Percentiles rank a stretch among this genome's conserved stretches.
Evolutionary conservation across 1,140 invertebrate species (phyloP).

Genomic region (Aphaenogaster floridana): DNA sequence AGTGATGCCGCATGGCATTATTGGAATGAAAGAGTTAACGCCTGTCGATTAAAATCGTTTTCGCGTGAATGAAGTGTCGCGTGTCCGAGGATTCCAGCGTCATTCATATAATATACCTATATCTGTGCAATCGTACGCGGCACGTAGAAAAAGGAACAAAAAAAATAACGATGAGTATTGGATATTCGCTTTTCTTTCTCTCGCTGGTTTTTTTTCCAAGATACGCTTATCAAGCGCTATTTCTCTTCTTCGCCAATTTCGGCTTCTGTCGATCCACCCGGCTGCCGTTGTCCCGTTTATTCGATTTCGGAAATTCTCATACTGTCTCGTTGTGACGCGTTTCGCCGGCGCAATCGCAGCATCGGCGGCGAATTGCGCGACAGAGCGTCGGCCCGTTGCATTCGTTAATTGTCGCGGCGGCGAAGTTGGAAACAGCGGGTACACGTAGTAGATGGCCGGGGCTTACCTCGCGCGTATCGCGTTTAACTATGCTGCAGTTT

Average conservation of each 20-base stretch:
- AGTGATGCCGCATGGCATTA: not conserved
- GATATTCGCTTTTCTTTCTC: not conserved
- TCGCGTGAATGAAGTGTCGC: not conserved
- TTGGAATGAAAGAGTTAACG: not conserved
- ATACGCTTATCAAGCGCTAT: slow-evolving; percentile 25
- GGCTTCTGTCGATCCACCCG: slow-evolving; percentile 20
- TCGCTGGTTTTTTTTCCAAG: not conserved
- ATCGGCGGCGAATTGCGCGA: slow-evolving; percentile 42
- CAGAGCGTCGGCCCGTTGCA: slow-evolving; percentile 17
- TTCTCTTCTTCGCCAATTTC: slow-evolving; percentile 44
- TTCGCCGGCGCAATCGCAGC: slow-evolving; percentile 35
- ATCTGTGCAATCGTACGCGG: not conserved
- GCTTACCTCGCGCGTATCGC: slow-evolving; percentile 49
- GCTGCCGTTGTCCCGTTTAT: slow-evolving; percentile 23
- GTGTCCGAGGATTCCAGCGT: not conserved
- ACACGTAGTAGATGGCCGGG: slow-evolving; percentile 35
- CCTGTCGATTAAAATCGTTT: not conserved
- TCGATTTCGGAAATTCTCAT: slow-evolving; percentile 49
- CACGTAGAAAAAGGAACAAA: not conserved
- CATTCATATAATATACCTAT: not conserved
- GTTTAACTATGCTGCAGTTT: slow-evolving; percentile 46
- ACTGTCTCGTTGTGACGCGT: slow-evolving; percentile 42
- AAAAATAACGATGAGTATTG: not conserved
- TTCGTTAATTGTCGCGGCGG: slow-evolving; percentile 61
- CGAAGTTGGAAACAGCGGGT: slow-evolving; percentile 51